These are phyloP conservation scores for Myopa tessellatipennis DNA, from an alignment of 2,888 invertebrate genomes.

Conservation along the genomic window DNA sequence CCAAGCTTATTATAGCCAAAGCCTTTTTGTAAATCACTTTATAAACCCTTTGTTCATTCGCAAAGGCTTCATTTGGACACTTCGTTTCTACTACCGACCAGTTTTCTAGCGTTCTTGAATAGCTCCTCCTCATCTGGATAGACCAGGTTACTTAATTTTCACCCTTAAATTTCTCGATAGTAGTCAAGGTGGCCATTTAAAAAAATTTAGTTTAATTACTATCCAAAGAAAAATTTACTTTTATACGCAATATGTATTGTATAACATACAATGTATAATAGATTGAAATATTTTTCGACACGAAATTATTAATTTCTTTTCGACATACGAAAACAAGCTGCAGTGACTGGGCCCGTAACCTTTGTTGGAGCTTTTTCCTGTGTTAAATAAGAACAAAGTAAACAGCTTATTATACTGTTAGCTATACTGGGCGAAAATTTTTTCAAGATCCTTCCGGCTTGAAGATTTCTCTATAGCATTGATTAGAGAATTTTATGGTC, in stretches of 20 bases:
- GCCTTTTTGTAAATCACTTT: slow-evolving; percentile 32
- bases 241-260: no score
- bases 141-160: slow-evolving; percentile 37
- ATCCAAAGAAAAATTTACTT: no score
- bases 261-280: no score
- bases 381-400: no score
- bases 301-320: slow-evolving; percentile 6
- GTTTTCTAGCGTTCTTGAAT: slow-evolving; percentile 34
- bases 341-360: slow-evolving; percentile 30
- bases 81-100: slow-evolving; percentile 24
- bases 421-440: no score
- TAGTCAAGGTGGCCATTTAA: background rate
- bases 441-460: no score
- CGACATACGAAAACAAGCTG: slow-evolving; percentile 12
- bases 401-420: no score
- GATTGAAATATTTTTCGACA: background rate
- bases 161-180: slow-evolving; percentile 35
- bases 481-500: no score
- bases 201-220: no score
- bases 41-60: slow-evolving; percentile 16
- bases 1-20: slow-evolving; percentile 28
- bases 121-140: slow-evolving; percentile 38
- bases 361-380: background rate
- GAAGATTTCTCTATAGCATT: no score
- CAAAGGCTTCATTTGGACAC: background rate